Conservation (phyloP, 1,140 invertebrate species). For the Leptopilina boulardi region DNA sequence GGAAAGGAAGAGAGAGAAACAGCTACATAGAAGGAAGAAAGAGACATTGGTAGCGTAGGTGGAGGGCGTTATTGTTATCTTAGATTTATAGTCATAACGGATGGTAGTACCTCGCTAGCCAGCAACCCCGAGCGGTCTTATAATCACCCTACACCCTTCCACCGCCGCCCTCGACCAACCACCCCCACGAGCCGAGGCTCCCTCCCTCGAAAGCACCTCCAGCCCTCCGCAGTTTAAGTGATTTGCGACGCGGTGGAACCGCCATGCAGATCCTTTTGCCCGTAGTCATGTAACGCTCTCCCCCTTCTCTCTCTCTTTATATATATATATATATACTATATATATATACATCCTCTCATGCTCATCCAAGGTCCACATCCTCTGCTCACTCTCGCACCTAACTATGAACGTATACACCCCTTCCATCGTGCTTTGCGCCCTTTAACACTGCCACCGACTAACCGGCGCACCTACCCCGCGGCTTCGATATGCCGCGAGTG, state of each 20-base stretch:
- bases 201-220: conserved; percentile 54
- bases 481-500: conserved; percentile 52
- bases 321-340: too few relatives aligned
- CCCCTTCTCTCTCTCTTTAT: conserved; percentile 29
- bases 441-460: conserved; percentile 36
- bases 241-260: conserved; percentile 75
- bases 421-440: conserved; percentile 27
- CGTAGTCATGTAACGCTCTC: conserved; percentile 56
- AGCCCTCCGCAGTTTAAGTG: conserved; percentile 74
- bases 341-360: conserved; percentile 34
- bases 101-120: conserved; percentile 74
- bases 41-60: conserved; percentile 50
- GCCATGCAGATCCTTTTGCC: conserved; percentile 76
- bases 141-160: conserved; percentile 73
- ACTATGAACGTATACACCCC: conserved; percentile 37
- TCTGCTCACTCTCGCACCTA: conserved; percentile 40
- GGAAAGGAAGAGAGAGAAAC: conserved; percentile 27
- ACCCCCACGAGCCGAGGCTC: conserved; percentile 39
- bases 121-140: conserved; percentile 75
- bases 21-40: conserved; percentile 42
- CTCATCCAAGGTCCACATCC: conserved; percentile 24
- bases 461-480: conserved; percentile 47
- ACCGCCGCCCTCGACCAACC: conserved; percentile 48
- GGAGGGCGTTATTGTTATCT: conserved; percentile 75
- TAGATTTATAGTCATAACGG: conserved; percentile 77